These are phyloP conservation scores for Zaprionus lachaisei DNA, from an alignment of 1,140 invertebrate species.

Conservation along the genomic window DNA sequence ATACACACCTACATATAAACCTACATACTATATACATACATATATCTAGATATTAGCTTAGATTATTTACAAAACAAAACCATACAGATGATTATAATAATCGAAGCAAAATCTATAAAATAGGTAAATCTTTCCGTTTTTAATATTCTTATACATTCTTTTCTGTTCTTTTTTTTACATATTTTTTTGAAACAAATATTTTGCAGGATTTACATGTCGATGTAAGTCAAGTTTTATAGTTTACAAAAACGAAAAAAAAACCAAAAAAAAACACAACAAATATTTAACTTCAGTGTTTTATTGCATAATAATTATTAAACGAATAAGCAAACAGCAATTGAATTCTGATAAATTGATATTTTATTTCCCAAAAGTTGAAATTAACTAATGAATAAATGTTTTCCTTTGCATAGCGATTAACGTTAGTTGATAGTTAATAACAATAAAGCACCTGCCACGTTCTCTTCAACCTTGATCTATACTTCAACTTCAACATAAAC, in stretches of 20 bases:
- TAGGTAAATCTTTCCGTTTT: constrained; percentile 63
- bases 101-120: constrained; percentile 36
- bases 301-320: constrained; percentile 40
- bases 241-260: constrained; percentile 46
- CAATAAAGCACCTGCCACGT: constrained; percentile 9
- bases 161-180: constrained; percentile 79
- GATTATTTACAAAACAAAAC: constrained; percentile 45
- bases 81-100: constrained; percentile 28
- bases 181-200: constrained; percentile 76
- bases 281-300: constrained; percentile 48
- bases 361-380: constrained; percentile 16
- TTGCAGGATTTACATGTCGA: constrained; percentile 87
- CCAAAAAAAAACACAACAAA: constrained; percentile 33
- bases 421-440: constrained; percentile 26
- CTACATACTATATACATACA: constrained; percentile 19
- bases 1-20: constrained; percentile 19
- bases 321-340: constrained; percentile 16
- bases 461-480: neutral
- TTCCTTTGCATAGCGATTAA: neutral
- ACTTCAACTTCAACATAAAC: constrained; percentile 14
- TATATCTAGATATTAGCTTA: constrained; percentile 48
- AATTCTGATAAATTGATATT: constrained; percentile 17
- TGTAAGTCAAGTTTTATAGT: constrained; percentile 85
- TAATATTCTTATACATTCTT: constrained; percentile 81
- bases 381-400: constrained; percentile 18